Percentiles rank a stretch among this genome's conserved stretches.
Evolutionary conservation across 64 coral and sea anemone genomes (phyloP).

Genomic region (Acropora yongei): DNA sequence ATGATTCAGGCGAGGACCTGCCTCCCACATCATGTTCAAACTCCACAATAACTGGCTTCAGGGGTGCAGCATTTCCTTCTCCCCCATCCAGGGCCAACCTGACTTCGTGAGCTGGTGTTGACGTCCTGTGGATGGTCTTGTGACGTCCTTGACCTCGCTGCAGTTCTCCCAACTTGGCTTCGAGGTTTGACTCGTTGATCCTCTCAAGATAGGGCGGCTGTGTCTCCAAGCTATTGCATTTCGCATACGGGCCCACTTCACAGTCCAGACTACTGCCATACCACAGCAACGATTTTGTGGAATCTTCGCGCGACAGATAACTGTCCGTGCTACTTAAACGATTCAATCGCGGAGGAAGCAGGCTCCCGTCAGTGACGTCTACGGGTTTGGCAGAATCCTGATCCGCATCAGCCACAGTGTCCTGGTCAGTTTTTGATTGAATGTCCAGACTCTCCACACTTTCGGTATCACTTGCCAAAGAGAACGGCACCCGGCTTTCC

Average conservation of each 20-base stretch:
- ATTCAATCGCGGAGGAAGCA: background rate
- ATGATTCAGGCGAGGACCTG: constrained; percentile 87
- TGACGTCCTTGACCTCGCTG: constrained; percentile 37
- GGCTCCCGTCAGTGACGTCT: background rate
- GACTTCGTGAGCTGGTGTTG: constrained; percentile 51
- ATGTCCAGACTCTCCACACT: constrained; percentile 68
- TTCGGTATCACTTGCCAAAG: constrained; percentile 65
- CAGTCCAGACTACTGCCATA: constrained; percentile 73
- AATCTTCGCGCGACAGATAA: constrained; percentile 42
- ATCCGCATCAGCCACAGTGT: constrained; percentile 32
- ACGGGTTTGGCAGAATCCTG: constrained; percentile 25
- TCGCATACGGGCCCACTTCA: constrained; percentile 50
- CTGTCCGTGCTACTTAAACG: constrained; percentile 41
- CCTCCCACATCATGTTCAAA: constrained; percentile 70
- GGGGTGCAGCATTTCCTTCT: constrained; percentile 8
- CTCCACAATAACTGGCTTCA: constrained; percentile 67
- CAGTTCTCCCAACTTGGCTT: constrained; percentile 54
- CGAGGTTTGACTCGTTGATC: constrained; percentile 75
- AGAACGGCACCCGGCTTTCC: background rate
- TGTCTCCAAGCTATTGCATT: constrained; percentile 33
- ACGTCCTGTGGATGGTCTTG: constrained; percentile 41
- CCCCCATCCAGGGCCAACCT: constrained; percentile 33
- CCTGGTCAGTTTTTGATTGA: constrained; percentile 48
- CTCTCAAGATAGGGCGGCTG: constrained; percentile 46
- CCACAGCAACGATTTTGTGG: constrained; percentile 80